Conservation (phyloP, 2,113 vertebrate genomes). For the Romanogobio albipinnatus region DNA sequence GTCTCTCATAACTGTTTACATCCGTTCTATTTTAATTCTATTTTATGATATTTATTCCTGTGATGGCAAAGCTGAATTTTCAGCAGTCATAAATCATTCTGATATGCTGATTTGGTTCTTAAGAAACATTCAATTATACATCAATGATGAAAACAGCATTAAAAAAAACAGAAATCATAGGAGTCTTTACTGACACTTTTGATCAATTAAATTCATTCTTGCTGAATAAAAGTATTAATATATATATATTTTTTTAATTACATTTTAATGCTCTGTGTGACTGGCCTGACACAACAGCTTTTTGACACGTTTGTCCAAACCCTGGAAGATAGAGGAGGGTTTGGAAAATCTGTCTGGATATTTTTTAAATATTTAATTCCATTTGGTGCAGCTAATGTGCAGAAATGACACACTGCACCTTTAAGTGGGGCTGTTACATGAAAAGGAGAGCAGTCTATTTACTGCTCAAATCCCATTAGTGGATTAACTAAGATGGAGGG, state of each 20-base stretch:
- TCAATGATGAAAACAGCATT: not conserved
- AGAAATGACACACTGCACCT: slow-evolving; percentile 66
- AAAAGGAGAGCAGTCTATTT: slow-evolving; percentile 73
- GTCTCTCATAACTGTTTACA: slow-evolving; percentile 27
- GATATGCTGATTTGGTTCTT: not conserved
- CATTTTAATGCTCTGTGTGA: not conserved
- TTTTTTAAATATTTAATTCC: slow-evolving; percentile 11
- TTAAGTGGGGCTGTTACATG: slow-evolving; percentile 60
- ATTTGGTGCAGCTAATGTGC: slow-evolving; percentile 41
- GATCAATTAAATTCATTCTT: not conserved
- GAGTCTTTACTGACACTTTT: slow-evolving; percentile 34
- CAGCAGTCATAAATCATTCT: not conserved
- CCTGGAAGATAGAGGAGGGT: not conserved
- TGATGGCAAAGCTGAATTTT: not conserved
- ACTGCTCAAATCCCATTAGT: slow-evolving; percentile 75
- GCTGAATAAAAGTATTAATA: not conserved
- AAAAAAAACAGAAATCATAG: not conserved
- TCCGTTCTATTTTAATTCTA: not conserved
- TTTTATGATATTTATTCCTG: not conserved
- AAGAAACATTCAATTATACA: not conserved
- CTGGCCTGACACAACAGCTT: not conserved
- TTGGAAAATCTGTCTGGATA: not conserved
- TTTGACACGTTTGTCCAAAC: not conserved
- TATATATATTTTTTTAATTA: too few species aligned
- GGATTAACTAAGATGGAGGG: slow-evolving; percentile 72